Evolutionary conservation across 1,140 invertebrate genomes (phyloP), one percentile per base, ranked within the genome.

Genomic region (Cyclina sinensis): DNA sequence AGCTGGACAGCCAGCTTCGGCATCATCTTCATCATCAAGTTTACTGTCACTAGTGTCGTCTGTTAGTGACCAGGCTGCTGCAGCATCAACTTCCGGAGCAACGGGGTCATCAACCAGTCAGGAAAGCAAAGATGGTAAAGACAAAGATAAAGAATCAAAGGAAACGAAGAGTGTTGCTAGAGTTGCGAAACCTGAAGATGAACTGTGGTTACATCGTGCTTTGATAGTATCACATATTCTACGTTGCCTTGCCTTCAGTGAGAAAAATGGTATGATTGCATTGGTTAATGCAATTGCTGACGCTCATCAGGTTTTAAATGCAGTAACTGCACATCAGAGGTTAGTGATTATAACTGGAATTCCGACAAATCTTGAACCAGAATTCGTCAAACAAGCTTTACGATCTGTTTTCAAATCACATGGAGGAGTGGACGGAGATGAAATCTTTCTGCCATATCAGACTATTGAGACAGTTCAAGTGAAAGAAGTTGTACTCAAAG

Each of bases 141-240:
- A 87, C 24, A 32, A 51, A 11, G 73, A 79, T 1, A 81, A 54
- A 43, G 48, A 82, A 35, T 12, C 37, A 16, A 73, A 86, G 73
- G 35, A 74, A 11, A 3, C 59, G 39, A 70, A 88, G 74, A 57
- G 32, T 48, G 11, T 39, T 82, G 57, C 46, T 32, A 87, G 51
- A 24, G 84, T 78, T 37, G 80, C 88, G 16, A 95, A 95, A 86
- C 90, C 93, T 18, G 95, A 95, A 81, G 94, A 95, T 32, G 90
- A 94, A 65, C 80, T 94, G 0, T 95, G 95, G 95, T 94, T 95
- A 59, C 93, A 95, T 46, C 89, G 93, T 18, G 93, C 93, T 14
- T 86, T 94, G 2, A 93, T 92, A 30, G 88, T 95, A 21, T 94
- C 94, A 9, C 92, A 94, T 54, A 94, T 95, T 18, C 83, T 95